Percentiles rank a stretch among this genome's conserved stretches.
Evolutionary conservation across 2,888 invertebrate species (phyloP).

Genomic region (Pyralis farinalis): DNA sequence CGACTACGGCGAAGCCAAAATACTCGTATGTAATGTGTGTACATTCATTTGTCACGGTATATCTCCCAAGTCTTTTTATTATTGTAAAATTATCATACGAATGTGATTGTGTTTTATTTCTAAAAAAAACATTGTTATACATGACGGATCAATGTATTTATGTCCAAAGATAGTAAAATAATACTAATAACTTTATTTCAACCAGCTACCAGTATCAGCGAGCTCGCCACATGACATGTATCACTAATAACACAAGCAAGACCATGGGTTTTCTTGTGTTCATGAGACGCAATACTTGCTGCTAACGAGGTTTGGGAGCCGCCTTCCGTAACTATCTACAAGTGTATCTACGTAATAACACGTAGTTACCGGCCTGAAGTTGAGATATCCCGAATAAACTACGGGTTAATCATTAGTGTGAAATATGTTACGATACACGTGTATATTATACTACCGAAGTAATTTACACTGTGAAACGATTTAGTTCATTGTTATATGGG

Average conservation of each 20-base stretch:
- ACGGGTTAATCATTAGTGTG: slow-evolving; percentile 10
- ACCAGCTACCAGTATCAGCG: slow-evolving; percentile 1
- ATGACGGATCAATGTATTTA: too few relatives aligned
- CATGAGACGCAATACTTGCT: slow-evolving; percentile 37
- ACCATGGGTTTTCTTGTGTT: slow-evolving; percentile 29
- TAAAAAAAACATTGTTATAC: slow-evolving; percentile 11
- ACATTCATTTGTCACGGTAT: too few relatives aligned
- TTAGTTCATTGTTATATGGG: slow-evolving; percentile 5
- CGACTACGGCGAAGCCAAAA: too few relatives aligned
- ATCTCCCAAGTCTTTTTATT: too few relatives aligned
- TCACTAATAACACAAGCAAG: slow-evolving; percentile 39
- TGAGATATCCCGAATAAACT: slow-evolving; percentile 16
- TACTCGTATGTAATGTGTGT: too few relatives aligned
- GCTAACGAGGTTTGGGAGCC: slow-evolving; percentile 44
- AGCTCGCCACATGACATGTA: slow-evolving; percentile 2
- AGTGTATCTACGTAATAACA: slow-evolving; percentile 14
- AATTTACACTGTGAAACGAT: slow-evolving; percentile 5
- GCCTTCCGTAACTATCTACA: slow-evolving; percentile 20
- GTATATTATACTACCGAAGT: slow-evolving; percentile 8
- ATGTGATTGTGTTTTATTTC: too few relatives aligned
- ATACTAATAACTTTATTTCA: neutral
- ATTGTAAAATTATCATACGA: too few relatives aligned
- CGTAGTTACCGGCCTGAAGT: slow-evolving; percentile 16
- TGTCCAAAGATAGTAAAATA: too few relatives aligned
- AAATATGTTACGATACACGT: slow-evolving; percentile 7